Base-by-base conservation (phyloP, 1,140 invertebrate genomes). In the Drosophila sp. region DNA sequence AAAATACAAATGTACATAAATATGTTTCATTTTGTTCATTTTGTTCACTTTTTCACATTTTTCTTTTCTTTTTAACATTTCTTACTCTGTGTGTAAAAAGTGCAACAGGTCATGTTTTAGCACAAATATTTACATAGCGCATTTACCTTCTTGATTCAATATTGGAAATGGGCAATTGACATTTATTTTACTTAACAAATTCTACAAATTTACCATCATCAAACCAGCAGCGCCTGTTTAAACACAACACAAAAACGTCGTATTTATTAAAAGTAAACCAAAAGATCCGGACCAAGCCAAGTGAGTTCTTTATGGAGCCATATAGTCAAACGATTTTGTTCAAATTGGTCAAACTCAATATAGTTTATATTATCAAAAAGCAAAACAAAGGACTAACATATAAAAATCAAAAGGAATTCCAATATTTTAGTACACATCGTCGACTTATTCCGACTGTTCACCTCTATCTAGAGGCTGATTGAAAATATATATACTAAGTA, bases 121-220 rank as follows among this genome's bases (percentile, higher is more conserved):
- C 55, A 76, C 82, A 87, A 87, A 89, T 89, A 87, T 89, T 84
- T 72, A 79, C 72, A 55, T 54, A 69, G 80, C 84, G 67, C 83
- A 63, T 75, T 85, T 70, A 84, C 73, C 73, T 72, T 40, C 73
- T 66, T 80, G 33, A 30, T 54, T 58, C 47, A 61, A 80, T 72
- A 76, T 68, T 65, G 55, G 30, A 80, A 68, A 68, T 64, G 82
- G 75, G 67, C 47, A 87, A 85, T 82, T 85, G 81, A 86, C 82
- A 86, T 81, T 64, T 65, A 82, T 35, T 56, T 56, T 17, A 58
- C 25, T 50, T 50, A 50, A 50, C 44, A 50, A 50, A 50, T 50
- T 50, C 23, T 50, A 50, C 44, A 50, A 50, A 25, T 50, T 27
- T 27, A 50, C 44, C 44, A 50, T 50, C 63, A 86, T 78, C 60